Evolutionary conservation across 2,113 vertebrate species (phyloP).

Genomic region (Phyllostomus discolor): DNA sequence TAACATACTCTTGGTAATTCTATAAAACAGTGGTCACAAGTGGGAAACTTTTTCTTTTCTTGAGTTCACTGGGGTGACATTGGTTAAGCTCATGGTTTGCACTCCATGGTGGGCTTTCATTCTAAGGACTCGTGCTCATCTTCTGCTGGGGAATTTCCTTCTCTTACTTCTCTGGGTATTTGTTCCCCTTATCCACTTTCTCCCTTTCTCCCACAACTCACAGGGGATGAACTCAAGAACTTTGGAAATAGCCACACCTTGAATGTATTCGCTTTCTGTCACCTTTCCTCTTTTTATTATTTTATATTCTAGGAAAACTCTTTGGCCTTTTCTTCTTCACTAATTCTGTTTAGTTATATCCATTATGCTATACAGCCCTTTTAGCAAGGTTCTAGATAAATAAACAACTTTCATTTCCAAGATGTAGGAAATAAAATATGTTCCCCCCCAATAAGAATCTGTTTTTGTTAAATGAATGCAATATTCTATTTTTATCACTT

Average conservation of each 20-base stretch:
- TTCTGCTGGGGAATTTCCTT: neutral
- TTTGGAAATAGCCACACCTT: neutral
- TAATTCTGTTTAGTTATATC: neutral
- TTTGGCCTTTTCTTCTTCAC: neutral
- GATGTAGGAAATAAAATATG: neutral
- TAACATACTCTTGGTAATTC: neutral
- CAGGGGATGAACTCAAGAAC: neutral
- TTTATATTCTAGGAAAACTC: neutral
- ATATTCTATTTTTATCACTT: neutral
- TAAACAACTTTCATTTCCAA: neutral
- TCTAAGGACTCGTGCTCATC: neutral
- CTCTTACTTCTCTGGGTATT: neutral
- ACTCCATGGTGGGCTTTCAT: neutral
- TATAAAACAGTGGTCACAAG: neutral
- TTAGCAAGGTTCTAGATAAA: neutral
- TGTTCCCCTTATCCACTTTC: neutral
- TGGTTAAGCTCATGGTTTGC: neutral
- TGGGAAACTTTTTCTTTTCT: neutral
- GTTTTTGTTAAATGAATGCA: slow-evolving; percentile 8
- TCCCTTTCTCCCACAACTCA: neutral
- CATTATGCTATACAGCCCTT: neutral
- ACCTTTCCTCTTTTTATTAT: neutral
- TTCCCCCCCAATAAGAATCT: neutral
- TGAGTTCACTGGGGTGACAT: neutral
- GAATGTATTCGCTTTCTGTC: neutral